phyloP scores from a whole-genome alignment of 2,113 vertebrate species.

The Centropristis striata region DNA sequence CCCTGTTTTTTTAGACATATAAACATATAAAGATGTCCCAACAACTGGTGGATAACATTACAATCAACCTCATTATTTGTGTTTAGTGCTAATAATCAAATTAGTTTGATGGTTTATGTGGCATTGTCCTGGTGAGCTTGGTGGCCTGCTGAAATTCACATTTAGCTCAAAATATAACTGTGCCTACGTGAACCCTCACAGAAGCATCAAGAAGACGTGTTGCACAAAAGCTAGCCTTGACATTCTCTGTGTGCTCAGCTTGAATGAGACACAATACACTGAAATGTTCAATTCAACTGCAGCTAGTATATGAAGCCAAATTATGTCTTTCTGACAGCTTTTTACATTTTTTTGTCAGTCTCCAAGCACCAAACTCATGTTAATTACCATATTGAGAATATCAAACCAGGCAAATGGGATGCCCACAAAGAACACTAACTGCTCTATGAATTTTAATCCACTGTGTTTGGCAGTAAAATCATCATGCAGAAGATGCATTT shows the following conservation, averaged over 20 bases:
- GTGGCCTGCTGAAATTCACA: not conserved
- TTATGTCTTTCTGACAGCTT: not conserved
- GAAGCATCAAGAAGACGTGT: not conserved
- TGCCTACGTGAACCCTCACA: not conserved
- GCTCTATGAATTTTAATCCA: not conserved
- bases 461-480: not conserved
- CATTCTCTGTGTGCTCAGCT: not conserved
- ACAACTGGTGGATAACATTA: no score
- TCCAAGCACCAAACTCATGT: not conserved
- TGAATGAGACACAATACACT: conserved; percentile 1
- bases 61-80: no score
- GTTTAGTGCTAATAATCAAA: no score
- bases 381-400: conserved; percentile 1
- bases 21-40: no score
- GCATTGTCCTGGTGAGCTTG: not conserved
- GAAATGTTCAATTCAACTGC: not conserved
- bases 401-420: not conserved
- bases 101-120: no score
- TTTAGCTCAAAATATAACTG: not conserved
- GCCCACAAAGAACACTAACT: not conserved
- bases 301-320: not conserved
- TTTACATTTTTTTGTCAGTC: not conserved
- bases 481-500: not conserved
- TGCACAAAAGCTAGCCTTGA: not conserved
- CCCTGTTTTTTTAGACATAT: no score